Percentiles rank a stretch among this genome's conserved stretches.
These are phyloP conservation scores for Ectemnius continuus DNA, from an alignment of 2,888 invertebrate species.

Conservation along the genomic window DNA sequence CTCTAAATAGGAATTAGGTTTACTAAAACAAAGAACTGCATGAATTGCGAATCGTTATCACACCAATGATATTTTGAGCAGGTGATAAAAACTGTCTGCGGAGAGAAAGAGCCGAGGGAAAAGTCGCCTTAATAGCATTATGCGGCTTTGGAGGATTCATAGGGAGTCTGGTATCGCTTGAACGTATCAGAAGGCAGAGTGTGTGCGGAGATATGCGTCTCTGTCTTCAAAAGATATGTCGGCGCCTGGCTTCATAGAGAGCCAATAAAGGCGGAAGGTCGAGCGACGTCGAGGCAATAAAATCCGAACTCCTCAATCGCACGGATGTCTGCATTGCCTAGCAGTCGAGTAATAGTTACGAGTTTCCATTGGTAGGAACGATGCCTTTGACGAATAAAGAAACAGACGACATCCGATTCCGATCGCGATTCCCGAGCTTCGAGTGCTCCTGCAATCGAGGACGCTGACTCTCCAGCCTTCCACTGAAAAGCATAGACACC, in stretches of 20 bases:
- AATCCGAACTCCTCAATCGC: conserved; percentile 56
- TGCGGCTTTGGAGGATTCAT: no score
- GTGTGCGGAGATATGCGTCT: conserved; percentile 25
- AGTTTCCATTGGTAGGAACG: conserved; percentile 60
- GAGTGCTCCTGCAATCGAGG: no score
- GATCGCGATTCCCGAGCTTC: background rate
- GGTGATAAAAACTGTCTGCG: no score
- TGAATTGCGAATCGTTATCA: no score
- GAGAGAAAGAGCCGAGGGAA: no score
- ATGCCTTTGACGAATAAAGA: conserved; percentile 55
- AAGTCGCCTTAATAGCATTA: no score
- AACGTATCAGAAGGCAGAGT: background rate
- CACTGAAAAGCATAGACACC: no score
- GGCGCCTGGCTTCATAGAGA: conserved; percentile 47
- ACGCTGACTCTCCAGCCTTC: no score
- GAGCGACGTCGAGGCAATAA: conserved; percentile 52
- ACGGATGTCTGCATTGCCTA: conserved; percentile 45
- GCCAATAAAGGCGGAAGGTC: conserved; percentile 50
- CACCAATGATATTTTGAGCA: no score
- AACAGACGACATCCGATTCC: conserved; percentile 33
- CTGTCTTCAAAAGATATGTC: conserved; percentile 47
- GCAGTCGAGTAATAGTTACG: conserved; percentile 55
- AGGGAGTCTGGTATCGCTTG: no score
- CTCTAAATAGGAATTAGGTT: no score
- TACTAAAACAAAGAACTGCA: no score